Conservation (phyloP, 1,140 invertebrate genomes). For the Araneus ventricosus region DNA sequence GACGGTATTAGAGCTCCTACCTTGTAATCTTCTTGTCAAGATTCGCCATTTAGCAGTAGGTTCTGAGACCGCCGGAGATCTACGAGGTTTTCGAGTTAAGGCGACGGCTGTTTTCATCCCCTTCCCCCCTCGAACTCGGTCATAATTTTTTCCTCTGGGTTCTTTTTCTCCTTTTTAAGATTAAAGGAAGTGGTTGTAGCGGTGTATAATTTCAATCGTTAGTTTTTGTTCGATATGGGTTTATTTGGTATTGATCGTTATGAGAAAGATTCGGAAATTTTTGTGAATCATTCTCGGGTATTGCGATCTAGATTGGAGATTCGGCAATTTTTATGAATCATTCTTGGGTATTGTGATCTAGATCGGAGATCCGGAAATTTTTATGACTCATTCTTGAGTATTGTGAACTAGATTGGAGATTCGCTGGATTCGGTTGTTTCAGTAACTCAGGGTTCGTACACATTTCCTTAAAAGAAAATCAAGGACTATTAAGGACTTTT, state of each 20-base stretch:
- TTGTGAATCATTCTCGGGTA: too few species aligned
- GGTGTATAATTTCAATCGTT: neutral
- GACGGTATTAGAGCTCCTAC: constrained; percentile 59
- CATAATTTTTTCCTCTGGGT: neutral
- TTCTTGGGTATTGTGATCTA: too few species aligned
- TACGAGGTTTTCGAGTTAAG: constrained; percentile 37
- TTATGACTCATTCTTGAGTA: too few species aligned
- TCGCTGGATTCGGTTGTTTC: too few species aligned
- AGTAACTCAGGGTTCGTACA: too few species aligned
- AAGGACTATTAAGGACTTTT: too few species aligned
- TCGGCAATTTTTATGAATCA: too few species aligned
- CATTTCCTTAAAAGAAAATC: too few species aligned
- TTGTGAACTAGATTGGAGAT: too few species aligned
- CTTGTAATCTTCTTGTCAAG: constrained; percentile 73
- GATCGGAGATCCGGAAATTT: too few species aligned
- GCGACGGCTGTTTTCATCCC: neutral
- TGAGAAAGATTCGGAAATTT: too few species aligned
- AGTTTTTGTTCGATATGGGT: neutral
- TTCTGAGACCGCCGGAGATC: constrained; percentile 40
- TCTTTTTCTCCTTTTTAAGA: neutral
- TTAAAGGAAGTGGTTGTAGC: neutral
- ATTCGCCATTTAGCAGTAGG: constrained; percentile 63
- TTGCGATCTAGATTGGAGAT: too few species aligned
- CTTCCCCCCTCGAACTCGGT: neutral
- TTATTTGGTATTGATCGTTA: neutral